Evolutionary conservation across 2,888 invertebrate genomes (phyloP).

Genomic region (Polyploca ridens): DNA sequence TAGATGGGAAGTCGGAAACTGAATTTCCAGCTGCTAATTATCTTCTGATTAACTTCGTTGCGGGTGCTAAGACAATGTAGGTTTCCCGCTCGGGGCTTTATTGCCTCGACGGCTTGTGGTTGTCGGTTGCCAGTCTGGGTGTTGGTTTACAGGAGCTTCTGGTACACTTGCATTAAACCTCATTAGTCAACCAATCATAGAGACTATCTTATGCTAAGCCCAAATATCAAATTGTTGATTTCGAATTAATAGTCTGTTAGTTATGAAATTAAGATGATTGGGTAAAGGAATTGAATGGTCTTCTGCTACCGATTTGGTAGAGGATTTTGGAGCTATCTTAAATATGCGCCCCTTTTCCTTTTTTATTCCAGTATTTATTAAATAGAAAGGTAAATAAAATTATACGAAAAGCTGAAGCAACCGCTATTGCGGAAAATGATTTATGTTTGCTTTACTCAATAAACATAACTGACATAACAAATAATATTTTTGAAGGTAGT

Average conservation of each 20-base stretch:
- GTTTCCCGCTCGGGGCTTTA: slow-evolving; percentile 9
- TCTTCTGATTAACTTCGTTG: slow-evolving; percentile 13
- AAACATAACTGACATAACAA: slow-evolving; percentile 7
- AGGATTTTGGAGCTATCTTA: too few species aligned
- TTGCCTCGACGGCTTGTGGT: slow-evolving; percentile 11
- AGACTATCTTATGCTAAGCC: neutral
- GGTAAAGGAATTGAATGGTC: too few species aligned
- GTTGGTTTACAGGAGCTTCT: neutral
- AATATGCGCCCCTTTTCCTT: too few species aligned
- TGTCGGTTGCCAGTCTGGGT: neutral
- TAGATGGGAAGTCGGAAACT: slow-evolving; percentile 1
- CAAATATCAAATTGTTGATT: too few species aligned
- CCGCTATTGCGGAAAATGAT: neutral
- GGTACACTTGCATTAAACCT: neutral
- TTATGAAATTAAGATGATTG: too few species aligned
- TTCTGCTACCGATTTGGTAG: too few species aligned
- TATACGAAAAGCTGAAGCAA: neutral
- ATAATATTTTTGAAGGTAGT: neutral
- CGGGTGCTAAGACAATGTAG: slow-evolving; percentile 13
- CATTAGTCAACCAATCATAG: neutral
- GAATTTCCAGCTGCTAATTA: slow-evolving; percentile 5
- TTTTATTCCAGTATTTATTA: too few species aligned
- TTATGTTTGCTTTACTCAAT: neutral
- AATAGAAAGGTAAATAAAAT: neutral
- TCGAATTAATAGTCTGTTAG: too few species aligned